A percentile compares a stretch with the other conserved stretches of the same genome.
phyloP scores from a whole-genome alignment of 2,888 invertebrate genomes.

The Troglohyphantes excavatus region DNA sequence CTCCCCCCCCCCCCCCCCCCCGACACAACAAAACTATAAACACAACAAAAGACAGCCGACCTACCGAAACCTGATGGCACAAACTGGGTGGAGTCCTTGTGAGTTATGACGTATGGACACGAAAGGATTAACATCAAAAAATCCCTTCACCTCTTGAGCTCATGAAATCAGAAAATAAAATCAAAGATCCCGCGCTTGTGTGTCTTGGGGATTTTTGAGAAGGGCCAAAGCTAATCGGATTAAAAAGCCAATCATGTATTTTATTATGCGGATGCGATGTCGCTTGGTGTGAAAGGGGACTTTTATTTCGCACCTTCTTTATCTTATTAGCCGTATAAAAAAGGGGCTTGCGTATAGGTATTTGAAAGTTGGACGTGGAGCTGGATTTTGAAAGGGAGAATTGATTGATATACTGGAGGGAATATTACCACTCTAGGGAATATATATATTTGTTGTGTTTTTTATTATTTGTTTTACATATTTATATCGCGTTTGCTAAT shows the following conservation, averaged over 20 bases:
- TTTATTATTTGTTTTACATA: too few relatives aligned
- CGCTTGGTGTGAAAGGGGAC: conserved; percentile 26
- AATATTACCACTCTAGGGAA: too few relatives aligned
- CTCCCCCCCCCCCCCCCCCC: background rate
- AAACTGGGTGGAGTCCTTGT: background rate
- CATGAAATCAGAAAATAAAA: conserved; percentile 47
- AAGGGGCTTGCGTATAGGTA: too few relatives aligned
- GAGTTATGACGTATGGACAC: conserved; percentile 9
- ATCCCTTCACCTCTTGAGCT: background rate
- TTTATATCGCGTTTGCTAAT: too few relatives aligned
- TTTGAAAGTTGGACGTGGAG: too few relatives aligned
- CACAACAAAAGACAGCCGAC: background rate
- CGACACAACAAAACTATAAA: background rate
- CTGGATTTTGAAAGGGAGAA: background rate
- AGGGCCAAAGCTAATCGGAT: conserved; percentile 44
- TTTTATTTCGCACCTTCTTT: conserved; percentile 48
- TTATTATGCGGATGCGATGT: conserved; percentile 43
- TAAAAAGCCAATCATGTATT: conserved; percentile 41
- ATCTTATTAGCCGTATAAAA: background rate
- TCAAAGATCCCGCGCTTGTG: background rate
- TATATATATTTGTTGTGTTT: too few relatives aligned
- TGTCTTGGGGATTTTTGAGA: too few relatives aligned
- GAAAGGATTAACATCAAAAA: background rate
- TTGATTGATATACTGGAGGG: too few relatives aligned
- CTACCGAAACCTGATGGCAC: background rate